These are phyloP conservation scores for Bradypodion ventrale DNA, from an alignment of 2,797 vertebrate species.

Conservation along the genomic window DNA sequence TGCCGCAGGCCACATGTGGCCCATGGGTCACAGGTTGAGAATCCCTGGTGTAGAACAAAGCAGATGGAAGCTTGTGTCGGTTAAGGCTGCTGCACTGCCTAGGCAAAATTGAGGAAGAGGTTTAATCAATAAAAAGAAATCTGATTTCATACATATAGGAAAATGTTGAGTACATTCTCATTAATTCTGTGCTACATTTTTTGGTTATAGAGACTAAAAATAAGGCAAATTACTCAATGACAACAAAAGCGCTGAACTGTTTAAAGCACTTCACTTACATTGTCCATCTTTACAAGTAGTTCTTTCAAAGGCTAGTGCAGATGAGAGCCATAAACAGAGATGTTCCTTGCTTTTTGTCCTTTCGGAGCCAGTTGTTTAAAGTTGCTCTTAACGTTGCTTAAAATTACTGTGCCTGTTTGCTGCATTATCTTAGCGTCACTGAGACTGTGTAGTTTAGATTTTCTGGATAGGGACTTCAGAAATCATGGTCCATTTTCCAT, in stretches of 20 bases:
- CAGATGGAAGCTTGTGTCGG: background rate
- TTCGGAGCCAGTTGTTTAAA: background rate
- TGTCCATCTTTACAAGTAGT: no score
- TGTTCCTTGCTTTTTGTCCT: no score
- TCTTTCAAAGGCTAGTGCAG: background rate
- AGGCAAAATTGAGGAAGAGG: background rate
- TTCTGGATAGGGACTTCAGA: background rate
- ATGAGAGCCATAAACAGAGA: background rate
- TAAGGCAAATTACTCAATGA: background rate
- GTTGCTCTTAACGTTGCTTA: background rate
- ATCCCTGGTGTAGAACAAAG: background rate
- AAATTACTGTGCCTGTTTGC: background rate
- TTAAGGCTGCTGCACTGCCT: no score
- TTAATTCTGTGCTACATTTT: no score
- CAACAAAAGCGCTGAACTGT: background rate
- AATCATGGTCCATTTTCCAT: background rate
- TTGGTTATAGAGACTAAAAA: background rate
- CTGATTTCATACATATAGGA: background rate
- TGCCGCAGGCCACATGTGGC: no score
- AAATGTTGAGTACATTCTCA: background rate
- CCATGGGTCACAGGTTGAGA: no score
- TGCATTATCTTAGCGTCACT: background rate
- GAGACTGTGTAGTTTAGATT: background rate
- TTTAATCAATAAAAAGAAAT: background rate
- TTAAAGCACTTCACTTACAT: no score